Conservation (phyloP, 2,797 vertebrate species). For the Gadopsis marmoratus region DNA sequence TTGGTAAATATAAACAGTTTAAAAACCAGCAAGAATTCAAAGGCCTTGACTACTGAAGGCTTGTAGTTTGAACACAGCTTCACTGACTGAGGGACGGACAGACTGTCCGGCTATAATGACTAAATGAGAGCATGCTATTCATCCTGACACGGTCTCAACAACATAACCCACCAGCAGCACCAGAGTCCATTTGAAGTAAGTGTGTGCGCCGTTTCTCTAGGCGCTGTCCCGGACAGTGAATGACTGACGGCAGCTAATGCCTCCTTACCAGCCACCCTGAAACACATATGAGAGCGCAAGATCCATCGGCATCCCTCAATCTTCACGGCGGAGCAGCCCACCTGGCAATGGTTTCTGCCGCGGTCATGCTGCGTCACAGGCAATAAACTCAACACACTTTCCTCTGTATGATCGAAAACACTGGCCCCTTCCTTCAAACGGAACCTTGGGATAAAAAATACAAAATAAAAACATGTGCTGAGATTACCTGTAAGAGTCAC, state of each 20-base stretch:
- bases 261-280: constrained; percentile 41
- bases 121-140: neutral
- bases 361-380: constrained; percentile 37
- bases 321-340: constrained; percentile 31
- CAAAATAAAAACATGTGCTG: constrained; percentile 54
- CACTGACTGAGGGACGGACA: constrained; percentile 13
- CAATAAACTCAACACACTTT: constrained; percentile 51
- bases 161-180: constrained; percentile 10
- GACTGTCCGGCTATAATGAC: neutral
- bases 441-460: neutral
- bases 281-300: constrained; percentile 54
- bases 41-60: neutral
- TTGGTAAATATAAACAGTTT: neutral
- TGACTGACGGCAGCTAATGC: constrained; percentile 42
- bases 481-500: constrained; percentile 45
- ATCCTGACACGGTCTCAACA: constrained; percentile 2
- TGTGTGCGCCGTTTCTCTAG: constrained; percentile 4
- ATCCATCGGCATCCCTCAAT: constrained; percentile 48
- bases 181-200: constrained; percentile 23
- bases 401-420: constrained; percentile 37
- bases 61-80: neutral
- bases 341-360: constrained; percentile 63
- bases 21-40: neutral
- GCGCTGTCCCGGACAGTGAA: constrained; percentile 11
- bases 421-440: constrained; percentile 14